phyloP scores from a whole-genome alignment of 2,888 invertebrate species.

The Eucriotettix oculatus region DNA sequence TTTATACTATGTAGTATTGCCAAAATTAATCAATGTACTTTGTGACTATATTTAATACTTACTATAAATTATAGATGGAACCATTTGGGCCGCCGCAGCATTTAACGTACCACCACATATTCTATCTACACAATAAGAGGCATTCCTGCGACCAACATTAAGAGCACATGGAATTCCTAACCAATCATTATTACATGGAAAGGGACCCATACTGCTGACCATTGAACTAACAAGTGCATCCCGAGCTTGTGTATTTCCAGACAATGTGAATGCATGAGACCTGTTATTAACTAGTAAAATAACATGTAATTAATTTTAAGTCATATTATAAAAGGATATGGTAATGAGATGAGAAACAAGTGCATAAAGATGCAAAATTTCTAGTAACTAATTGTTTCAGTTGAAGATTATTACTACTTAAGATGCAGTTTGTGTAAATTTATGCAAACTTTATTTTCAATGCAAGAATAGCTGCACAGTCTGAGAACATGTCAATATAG shows the following conservation, averaged over 20 bases:
- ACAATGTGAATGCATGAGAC: constrained; percentile 55
- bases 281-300: constrained; percentile 44
- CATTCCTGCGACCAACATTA: constrained; percentile 45
- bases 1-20: too few relatives aligned
- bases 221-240: constrained; percentile 33
- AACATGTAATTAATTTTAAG: too few relatives aligned
- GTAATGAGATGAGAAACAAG: too few relatives aligned
- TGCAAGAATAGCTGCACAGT: too few relatives aligned
- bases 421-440: too few relatives aligned
- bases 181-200: constrained; percentile 63
- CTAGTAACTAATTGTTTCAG: too few relatives aligned
- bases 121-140: constrained; percentile 55
- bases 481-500: neutral
- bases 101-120: constrained; percentile 70
- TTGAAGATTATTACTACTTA: too few relatives aligned
- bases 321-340: too few relatives aligned
- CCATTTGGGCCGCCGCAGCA: constrained; percentile 47
- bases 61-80: constrained; percentile 53
- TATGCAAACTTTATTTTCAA: too few relatives aligned
- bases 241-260: constrained; percentile 51
- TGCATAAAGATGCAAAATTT: too few relatives aligned
- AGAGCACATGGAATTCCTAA: constrained; percentile 60
- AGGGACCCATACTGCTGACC: constrained; percentile 48
- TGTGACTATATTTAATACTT: constrained; percentile 24
- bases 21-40: too few relatives aligned